These are phyloP conservation scores for Liodrosophila aerea DNA, from an alignment of 2,888 invertebrate species.

Conservation along the genomic window DNA sequence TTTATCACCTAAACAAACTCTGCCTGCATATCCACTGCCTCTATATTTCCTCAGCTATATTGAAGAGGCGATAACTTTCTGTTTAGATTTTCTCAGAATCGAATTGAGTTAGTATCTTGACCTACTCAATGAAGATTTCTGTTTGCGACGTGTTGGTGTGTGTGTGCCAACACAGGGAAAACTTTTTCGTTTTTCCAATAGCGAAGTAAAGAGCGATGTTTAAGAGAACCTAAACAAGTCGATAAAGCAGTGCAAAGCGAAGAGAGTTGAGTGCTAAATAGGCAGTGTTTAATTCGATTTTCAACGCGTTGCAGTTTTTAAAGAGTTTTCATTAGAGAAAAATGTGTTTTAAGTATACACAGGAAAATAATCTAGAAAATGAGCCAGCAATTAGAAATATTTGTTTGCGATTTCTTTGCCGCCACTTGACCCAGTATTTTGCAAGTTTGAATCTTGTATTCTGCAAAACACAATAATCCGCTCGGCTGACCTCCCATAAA, in stretches of 20 bases:
- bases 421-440: constrained; percentile 40
- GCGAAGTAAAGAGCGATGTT: not conserved
- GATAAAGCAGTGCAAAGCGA: constrained; percentile 53
- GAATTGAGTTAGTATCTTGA: constrained; percentile 65
- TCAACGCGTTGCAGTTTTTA: constrained; percentile 8
- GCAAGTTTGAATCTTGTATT: constrained; percentile 21
- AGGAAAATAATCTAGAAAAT: not conserved
- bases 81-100: constrained; percentile 31
- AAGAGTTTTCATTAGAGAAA: constrained; percentile 10
- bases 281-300: constrained; percentile 14
- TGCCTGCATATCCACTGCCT: not conserved
- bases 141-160: constrained; percentile 52
- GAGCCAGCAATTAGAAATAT: not conserved
- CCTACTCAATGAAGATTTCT: constrained; percentile 51
- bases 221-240: constrained; percentile 50
- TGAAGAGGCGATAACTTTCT: constrained; percentile 29
- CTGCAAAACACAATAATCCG: constrained; percentile 47
- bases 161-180: constrained; percentile 8
- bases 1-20: no score
- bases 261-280: constrained; percentile 18
- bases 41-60: constrained; percentile 1
- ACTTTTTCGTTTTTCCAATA: constrained; percentile 15
- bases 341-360: constrained; percentile 1
- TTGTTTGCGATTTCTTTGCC: constrained; percentile 10
- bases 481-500: constrained; percentile 45